These are phyloP conservation scores for Anthoscopus minutus DNA, from an alignment of 2,113 vertebrate genomes.

Conservation along the genomic window DNA sequence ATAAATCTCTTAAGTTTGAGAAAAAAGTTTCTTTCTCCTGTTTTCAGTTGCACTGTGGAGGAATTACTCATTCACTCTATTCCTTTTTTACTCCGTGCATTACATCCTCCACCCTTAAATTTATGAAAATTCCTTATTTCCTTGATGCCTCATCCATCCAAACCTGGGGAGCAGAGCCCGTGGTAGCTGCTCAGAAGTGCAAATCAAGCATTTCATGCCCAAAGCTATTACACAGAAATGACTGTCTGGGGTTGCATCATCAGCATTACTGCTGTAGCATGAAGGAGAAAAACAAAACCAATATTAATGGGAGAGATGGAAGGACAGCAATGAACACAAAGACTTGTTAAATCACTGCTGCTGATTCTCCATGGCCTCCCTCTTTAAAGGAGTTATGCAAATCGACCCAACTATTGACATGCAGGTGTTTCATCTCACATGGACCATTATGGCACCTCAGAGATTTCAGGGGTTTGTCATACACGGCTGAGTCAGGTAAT, in stretches of 20 bases:
- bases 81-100: not conserved
- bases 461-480: not conserved
- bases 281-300: constrained; percentile 63
- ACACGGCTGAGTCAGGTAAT: not conserved
- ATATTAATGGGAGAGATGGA: constrained; percentile 30
- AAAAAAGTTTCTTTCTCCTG: not conserved
- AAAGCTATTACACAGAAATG: constrained; percentile 41
- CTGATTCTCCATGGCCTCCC: not conserved
- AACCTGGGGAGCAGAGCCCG: not conserved
- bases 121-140: not conserved
- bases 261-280: constrained; percentile 63
- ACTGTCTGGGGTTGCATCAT: constrained; percentile 57
- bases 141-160: not conserved
- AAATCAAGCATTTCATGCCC: constrained; percentile 34
- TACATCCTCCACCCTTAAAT: not conserved
- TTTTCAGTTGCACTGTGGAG: not conserved
- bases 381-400: not conserved
- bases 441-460: not conserved
- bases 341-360: not conserved
- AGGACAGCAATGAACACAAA: constrained; percentile 15
- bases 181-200: constrained; percentile 12
- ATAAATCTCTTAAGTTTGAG: not conserved
- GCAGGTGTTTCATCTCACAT: constrained; percentile 12
- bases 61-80: not conserved
- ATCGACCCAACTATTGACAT: not conserved